Evolutionary conservation across 1,140 invertebrate genomes (phyloP), one percentile per base, ranked within the genome.

Genomic region (Eumaeus atala): DNA sequence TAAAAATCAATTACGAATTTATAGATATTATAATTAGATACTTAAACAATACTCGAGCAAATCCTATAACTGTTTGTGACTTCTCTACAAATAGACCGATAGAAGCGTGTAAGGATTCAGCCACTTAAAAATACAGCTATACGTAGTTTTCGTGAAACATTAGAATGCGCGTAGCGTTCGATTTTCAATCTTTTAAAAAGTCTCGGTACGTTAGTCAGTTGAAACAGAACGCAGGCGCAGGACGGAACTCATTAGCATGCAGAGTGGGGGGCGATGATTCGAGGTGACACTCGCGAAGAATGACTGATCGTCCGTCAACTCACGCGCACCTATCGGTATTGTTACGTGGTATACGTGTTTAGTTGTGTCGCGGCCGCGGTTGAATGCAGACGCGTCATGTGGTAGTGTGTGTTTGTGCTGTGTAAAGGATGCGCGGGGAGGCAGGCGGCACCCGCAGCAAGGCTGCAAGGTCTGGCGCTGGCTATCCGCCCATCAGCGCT

Each of bases 401-500:
- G 61, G 69, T 77, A 72, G 71, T 56, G 60, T 71, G 70, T 74
- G 70, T 62, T 66, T 64, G 66, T 80, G 72, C 58, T 52, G 61
- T 67, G 67, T 73, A 69, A 76, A 84, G 79, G 70, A 84, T 84
- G 84, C 78, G 83, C 51, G 83, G 83, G 57, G 80, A 84, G 72
- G 72, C 83, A 65, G 78, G 77, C 68, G 80, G 76, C 64, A 72
- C 72, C 44, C 79, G 79, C 70, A 75, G 79, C 74, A 81, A 79
- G 77, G 67, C 70, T 65, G 75, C 62, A 64, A 74, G 74, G 59
- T 67, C 70, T 56, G 61, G 67, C 58, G 77, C 76, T 69, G 88
- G 88, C 73, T 94, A 94, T 88, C 93, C 93, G 67, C 90, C 93
- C 60, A 94, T 94, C 87, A 93, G 91, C 86, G 91, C 92, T 72